phyloP scores from a whole-genome alignment of 2,888 invertebrate genomes.

The Pristionchus japonicus region DNA sequence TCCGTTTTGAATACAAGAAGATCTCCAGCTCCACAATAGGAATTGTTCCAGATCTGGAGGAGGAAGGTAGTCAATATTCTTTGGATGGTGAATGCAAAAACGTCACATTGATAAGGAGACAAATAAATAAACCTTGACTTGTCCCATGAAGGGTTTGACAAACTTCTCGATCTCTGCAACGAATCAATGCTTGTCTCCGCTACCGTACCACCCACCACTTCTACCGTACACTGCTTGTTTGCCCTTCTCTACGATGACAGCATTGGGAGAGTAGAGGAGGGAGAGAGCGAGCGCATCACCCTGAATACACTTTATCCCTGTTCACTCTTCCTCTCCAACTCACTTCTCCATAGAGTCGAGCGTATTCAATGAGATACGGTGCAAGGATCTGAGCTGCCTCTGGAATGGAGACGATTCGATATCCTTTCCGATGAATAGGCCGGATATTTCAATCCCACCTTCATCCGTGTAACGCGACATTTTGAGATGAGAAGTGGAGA shows the following conservation, averaged over 20 bases:
- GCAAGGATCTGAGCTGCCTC: neutral
- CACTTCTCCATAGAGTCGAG: neutral
- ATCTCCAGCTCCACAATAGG: neutral
- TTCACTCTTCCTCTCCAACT: neutral
- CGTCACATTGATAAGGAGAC: neutral
- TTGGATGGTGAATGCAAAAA: neutral
- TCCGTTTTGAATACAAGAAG: neutral
- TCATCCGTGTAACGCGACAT: neutral
- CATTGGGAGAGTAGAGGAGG: neutral
- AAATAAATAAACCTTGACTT: neutral
- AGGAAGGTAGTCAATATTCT: no score
- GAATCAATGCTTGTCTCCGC: neutral
- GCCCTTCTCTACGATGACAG: neutral
- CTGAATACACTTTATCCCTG: neutral
- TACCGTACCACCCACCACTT: neutral
- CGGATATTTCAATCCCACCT: neutral
- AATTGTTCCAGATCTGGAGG: neutral
- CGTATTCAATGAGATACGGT: neutral
- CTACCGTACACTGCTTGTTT: neutral
- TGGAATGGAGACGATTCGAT: neutral
- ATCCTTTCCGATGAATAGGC: no score
- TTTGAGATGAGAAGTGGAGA: neutral
- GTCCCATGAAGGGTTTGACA: neutral
- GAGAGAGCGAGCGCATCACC: neutral
- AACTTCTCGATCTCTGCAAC: neutral